Base-by-base conservation (phyloP, 1,140 invertebrate species). In the Colletes gigas region DNA sequence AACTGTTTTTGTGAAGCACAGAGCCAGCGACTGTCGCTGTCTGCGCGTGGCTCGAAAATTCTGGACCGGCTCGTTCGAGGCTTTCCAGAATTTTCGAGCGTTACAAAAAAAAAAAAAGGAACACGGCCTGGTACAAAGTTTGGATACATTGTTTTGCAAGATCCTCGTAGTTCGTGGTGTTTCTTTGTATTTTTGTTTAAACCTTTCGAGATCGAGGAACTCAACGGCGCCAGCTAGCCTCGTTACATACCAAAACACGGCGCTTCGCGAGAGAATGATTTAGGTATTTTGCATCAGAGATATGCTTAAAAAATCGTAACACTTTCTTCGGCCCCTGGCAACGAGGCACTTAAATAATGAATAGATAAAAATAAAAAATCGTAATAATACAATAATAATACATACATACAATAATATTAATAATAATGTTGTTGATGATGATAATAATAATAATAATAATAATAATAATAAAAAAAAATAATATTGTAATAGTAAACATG, bases 401-500 rank as follows among this genome's bases (percentile, higher is more conserved):
- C 57, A 73, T 82, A 86, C 78, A 85, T 86, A 83, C 79, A 88
- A 89, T 86, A 89, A 88, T 89, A 86, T 80, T 87, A 86, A 83
- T 85, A 87, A 83, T 85, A 86, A 90, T 89, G 88, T 82, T 89
- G 81, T 82, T 85, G 80, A 88, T 89, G 88, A 89, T 88, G 70
- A 87, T 85, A 70, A 76, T 80, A 72, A 79, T 85, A 74, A 63
- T 70, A 60, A 78, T 79, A 83, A 79, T 74, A 72, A 83, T 70
- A 83, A 82, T 87, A 80, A 85, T 85, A 83, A 85, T 87, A 83
- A 90, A 89, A 89, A 89, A 89, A 88, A 88, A 85, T 86, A 90
- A 90, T 91, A 88, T 88, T 90, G 54, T 88, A 90, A 91, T 92
- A 88, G 87, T 88, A 92, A 92, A 91, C 92, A 92, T 91, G 91